These are phyloP conservation scores for Pseudomyrmex gracilis DNA, from an alignment of 1,140 invertebrate species.

Conservation along the genomic window DNA sequence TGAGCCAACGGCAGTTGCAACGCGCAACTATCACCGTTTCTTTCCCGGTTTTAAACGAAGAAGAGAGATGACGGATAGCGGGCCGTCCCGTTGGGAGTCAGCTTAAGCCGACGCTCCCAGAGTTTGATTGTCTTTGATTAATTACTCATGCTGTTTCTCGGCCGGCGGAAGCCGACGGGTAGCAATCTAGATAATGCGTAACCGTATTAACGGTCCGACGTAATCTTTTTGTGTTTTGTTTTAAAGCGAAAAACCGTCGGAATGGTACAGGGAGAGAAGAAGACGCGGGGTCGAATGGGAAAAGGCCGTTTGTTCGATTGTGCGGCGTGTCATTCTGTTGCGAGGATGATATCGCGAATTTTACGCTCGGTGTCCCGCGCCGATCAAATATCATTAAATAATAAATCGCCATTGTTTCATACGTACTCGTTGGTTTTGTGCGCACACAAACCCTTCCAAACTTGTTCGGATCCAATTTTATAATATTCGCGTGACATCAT, in stretches of 20 bases:
- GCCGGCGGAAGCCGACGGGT: conserved; percentile 78
- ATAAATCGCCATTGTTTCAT: conserved; percentile 6
- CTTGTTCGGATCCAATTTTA: conserved; percentile 1
- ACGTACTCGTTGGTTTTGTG: too few species aligned
- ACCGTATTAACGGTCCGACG: conserved; percentile 80
- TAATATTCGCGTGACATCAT: conserved; percentile 5
- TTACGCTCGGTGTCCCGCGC: not conserved
- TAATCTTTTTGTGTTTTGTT: conserved; percentile 73
- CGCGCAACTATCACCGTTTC: conserved; percentile 33
- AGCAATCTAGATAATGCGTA: conserved; percentile 84
- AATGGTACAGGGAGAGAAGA: not conserved
- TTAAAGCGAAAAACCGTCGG: conserved; percentile 46
- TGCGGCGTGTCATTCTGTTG: conserved; percentile 8
- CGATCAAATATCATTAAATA: not conserved
- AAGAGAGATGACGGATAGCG: conserved; percentile 76
- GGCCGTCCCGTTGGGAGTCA: conserved; percentile 79
- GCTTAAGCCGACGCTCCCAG: conserved; percentile 79
- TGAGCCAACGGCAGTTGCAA: conserved; percentile 38
- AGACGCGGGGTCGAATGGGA: not conserved
- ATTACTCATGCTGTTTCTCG: conserved; percentile 81
- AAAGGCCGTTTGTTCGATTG: not conserved
- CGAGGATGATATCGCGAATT: conserved; percentile 9
- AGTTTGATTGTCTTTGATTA: conserved; percentile 86
- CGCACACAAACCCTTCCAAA: too few species aligned
- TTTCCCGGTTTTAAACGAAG: conserved; percentile 64